Evolutionary conservation across 2,797 vertebrate genomes (phyloP).

Genomic region (Sylvia borin): DNA sequence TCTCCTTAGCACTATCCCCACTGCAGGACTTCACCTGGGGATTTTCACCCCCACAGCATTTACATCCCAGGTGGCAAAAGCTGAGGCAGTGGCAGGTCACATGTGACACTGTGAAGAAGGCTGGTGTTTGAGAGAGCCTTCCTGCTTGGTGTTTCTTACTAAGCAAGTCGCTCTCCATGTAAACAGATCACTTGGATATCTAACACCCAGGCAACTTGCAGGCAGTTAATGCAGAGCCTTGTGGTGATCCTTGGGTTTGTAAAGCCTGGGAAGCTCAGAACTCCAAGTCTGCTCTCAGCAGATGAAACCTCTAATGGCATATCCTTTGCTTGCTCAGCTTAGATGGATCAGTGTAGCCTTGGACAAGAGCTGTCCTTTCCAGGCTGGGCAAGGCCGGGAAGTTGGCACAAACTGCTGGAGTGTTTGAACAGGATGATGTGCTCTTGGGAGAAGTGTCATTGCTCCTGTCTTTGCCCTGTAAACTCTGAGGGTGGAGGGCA

Average conservation of each 20-base stretch:
- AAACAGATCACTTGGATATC: not conserved
- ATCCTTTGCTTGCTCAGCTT: not conserved
- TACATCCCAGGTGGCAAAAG: not conserved
- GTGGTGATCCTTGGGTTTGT: not conserved
- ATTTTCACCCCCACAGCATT: not conserved
- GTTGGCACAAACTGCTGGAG: accelerated
- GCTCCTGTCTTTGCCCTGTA: not conserved
- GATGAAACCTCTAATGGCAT: not conserved
- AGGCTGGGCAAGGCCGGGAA: not conserved
- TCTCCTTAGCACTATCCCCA: not conserved
- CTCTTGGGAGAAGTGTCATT: accelerated
- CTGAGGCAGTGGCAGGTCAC: not conserved
- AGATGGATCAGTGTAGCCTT: not conserved
- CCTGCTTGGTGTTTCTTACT: not conserved
- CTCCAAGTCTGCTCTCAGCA: not conserved
- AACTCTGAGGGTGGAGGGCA: not conserved
- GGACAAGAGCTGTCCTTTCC: not conserved
- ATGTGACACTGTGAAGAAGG: accelerated
- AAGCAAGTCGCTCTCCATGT: not conserved
- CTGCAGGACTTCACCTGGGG: not conserved
- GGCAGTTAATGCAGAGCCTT: accelerated
- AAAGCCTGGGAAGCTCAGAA: not conserved
- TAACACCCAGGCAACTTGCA: not conserved
- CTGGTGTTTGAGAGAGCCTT: not conserved
- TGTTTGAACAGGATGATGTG: not conserved